phyloP scores from a whole-genome alignment of 2,888 invertebrate genomes.

The Pterostichus niger region DNA sequence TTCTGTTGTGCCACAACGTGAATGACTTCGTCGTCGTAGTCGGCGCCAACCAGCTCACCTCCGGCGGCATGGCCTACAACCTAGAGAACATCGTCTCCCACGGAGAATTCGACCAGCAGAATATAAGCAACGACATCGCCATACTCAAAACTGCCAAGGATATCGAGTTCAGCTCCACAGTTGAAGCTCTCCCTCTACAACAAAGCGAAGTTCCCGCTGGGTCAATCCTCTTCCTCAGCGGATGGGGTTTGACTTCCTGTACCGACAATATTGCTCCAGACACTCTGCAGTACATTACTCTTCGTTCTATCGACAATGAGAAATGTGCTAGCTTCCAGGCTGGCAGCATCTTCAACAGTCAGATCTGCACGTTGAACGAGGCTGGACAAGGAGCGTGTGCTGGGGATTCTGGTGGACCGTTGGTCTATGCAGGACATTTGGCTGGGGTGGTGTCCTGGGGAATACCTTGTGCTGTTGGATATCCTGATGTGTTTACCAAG shows the following conservation, averaged over 20 bases:
- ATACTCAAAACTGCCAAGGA: slow-evolving; percentile 10
- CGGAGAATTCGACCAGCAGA: background rate
- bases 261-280: slow-evolving; percentile 1
- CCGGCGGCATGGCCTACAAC: slow-evolving; percentile 5
- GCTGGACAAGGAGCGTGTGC: slow-evolving; percentile 48
- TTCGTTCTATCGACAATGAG: background rate
- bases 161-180: background rate
- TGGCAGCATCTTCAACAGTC: slow-evolving; percentile 4
- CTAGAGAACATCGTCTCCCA: slow-evolving; percentile 18
- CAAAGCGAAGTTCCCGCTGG: background rate
- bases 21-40: slow-evolving; percentile 30
- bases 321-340: background rate
- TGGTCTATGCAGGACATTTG: slow-evolving; percentile 22
- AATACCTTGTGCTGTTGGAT: slow-evolving; percentile 31
- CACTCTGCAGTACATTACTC: background rate
- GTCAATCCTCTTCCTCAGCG: slow-evolving; percentile 17
- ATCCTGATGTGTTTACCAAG: slow-evolving; percentile 43
- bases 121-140: slow-evolving; percentile 4
- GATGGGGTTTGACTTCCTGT: slow-evolving; percentile 37
- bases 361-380: slow-evolving; percentile 48
- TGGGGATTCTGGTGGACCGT: slow-evolving; percentile 45
- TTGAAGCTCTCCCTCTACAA: slow-evolving; percentile 3
- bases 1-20: background rate
- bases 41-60: background rate
- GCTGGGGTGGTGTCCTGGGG: slow-evolving; percentile 50